Evolutionary conservation across 2,797 vertebrate genomes (phyloP).

Genomic region (Bovichtus variegatus): DNA sequence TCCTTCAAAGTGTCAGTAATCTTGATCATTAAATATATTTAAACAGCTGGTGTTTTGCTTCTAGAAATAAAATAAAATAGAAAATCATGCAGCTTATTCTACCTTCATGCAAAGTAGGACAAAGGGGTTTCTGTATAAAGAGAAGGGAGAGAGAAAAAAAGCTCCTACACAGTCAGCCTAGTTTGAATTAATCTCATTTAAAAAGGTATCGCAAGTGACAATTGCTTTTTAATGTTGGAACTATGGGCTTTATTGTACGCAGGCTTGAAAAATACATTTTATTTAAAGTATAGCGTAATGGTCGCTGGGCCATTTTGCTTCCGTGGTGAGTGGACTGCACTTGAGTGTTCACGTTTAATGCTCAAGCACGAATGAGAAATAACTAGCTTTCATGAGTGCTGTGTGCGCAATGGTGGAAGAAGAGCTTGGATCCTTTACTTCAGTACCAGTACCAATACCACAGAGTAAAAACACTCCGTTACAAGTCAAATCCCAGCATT

Average conservation of each 20-base stretch:
- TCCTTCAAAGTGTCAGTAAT: not conserved
- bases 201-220: constrained; percentile 16
- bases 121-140: constrained; percentile 6
- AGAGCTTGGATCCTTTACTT: too few species aligned
- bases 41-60: not conserved
- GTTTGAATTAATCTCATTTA: constrained; percentile 24
- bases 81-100: not conserved
- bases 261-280: constrained; percentile 10
- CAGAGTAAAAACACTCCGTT: too few species aligned
- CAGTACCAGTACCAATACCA: too few species aligned
- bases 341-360: constrained; percentile 15
- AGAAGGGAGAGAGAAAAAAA: not conserved
- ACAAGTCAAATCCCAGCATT: too few species aligned
- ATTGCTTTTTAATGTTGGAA: not conserved
- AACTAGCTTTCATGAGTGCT: not conserved
- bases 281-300: not conserved
- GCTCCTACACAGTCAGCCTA: not conserved
- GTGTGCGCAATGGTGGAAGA: too few species aligned
- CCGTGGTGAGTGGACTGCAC: not conserved
- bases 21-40: not conserved
- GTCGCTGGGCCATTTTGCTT: not conserved
- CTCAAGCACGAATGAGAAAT: not conserved
- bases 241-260: constrained; percentile 6
- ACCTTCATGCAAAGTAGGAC: constrained; percentile 2
- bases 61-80: not conserved